Base-by-base conservation (phyloP, 2,888 invertebrate genomes). In the Siphonodentalium dalli region DNA sequence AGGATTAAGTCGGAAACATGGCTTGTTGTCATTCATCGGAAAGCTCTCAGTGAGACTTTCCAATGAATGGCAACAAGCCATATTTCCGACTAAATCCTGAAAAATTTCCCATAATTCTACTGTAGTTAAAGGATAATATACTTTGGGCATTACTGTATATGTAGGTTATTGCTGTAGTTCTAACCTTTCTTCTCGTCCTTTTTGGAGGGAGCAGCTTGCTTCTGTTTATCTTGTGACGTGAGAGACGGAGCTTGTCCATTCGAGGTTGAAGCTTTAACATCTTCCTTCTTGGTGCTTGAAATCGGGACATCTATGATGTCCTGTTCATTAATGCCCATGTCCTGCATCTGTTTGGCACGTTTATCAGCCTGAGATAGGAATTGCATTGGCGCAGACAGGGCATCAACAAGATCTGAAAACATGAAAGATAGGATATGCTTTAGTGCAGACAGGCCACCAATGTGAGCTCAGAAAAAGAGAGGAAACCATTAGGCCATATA, bases 371-470 rank as follows among this genome's bases (percentile, higher is more conserved):
- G 91, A 6, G 92, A 90, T 58, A 92, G 88, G 82, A 93, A 94
- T 4, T 68, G 67, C 24, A 71, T 69, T 7, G 98, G 98, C 82
- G 96, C 97, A 5, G 95, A 93, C 55, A 99, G 83, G 3, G 96
- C 96, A 58, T 95, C 96, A 91, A 99, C 99, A 80, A 99, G 92
- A 79, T 96, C 96, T 90, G 74, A 2, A 70, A 66, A 33, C 34
- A 28, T 21, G 20, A 26, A n/a, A n/a, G n/a, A n/a, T n/a, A n/a
- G n/a, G n/a, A n/a, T n/a, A n/a, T n/a, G n/a, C n/a, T n/a, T n/a
- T n/a, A n/a, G n/a, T n/a, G n/a, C n/a, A n/a, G n/a, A n/a, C n/a
- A n/a, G n/a, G n/a, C n/a, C n/a, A n/a, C n/a, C n/a, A n/a, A n/a
- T n/a, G n/a, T n/a, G n/a, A n/a, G n/a, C n/a, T n/a, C n/a, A n/a